A percentile compares a stretch with the other conserved stretches of the same genome.
Evolutionary conservation across 2,888 invertebrate genomes (phyloP).

Genomic region (Suillia variegata): DNA sequence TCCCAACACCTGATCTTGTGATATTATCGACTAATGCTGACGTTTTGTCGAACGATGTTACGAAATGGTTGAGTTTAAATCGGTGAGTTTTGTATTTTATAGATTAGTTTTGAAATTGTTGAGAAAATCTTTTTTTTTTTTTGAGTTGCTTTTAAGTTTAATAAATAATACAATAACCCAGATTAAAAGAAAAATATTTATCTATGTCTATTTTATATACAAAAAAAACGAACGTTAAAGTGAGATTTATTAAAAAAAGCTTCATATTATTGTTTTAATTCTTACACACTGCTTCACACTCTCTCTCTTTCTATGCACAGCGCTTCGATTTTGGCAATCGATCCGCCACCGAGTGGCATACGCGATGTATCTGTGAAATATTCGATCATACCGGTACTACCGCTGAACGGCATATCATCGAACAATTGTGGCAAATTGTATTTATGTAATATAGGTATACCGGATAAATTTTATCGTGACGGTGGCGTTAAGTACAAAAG

Average conservation of each 20-base stretch:
- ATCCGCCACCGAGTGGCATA: slow-evolving; percentile 74
- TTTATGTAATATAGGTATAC: slow-evolving; percentile 84
- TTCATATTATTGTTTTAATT: no score
- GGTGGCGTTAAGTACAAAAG: slow-evolving; percentile 80
- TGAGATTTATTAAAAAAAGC: no score
- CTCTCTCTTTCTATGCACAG: slow-evolving; percentile 48
- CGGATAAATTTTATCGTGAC: slow-evolving; percentile 75
- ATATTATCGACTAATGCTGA: slow-evolving; percentile 57
- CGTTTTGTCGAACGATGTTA: slow-evolving; percentile 63
- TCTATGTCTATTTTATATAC: no score
- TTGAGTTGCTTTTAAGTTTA: not conserved
- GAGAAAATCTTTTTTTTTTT: not conserved
- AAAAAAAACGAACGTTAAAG: not conserved
- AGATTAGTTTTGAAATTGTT: not conserved
- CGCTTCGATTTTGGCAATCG: slow-evolving; percentile 76
- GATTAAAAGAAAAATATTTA: no score
- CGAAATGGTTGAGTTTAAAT: slow-evolving; percentile 73
- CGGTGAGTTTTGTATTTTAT: slow-evolving; percentile 45
- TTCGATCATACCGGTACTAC: slow-evolving; percentile 74
- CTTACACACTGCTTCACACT: no score
- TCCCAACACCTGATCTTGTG: slow-evolving; percentile 61
- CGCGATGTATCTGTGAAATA: slow-evolving; percentile 69
- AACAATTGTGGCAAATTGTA: slow-evolving; percentile 74
- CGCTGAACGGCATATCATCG: slow-evolving; percentile 67
- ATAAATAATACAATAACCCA: no score